Evolutionary conservation across 2,888 invertebrate species (phyloP), one percentile per base, ranked within the genome.

Genomic region (Ophion ventricosus): DNA sequence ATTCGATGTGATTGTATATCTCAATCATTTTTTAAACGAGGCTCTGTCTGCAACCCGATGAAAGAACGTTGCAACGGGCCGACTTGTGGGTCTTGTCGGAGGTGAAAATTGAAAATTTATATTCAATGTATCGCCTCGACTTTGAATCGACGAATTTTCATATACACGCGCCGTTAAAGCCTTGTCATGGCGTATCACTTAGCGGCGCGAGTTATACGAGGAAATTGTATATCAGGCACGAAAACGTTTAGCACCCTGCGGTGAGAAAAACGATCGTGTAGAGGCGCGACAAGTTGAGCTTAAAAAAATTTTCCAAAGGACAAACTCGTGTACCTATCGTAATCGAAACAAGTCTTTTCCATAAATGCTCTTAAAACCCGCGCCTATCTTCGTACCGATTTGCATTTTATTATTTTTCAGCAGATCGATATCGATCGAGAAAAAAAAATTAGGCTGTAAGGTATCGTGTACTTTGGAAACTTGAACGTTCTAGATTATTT

Each of bases 221-320:
- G 84, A 89, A 87, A 78, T 74, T 86, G 75, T 80, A 40, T 59
- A 66, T 59, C 61, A 83, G 82, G 83, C 78, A 74, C 74, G 63
- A 81, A 69, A 84, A 49, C 70, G 87, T 84, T 84, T 79, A 82
- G 83, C 87, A 72, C 84, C 90, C 88, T 80, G 84, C 84, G 23
- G 90, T 69, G 88, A 90, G 89, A 88, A 87, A 88, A 89, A 89
- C 89, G 87, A 88, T 88, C 82, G 79, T 75, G 23, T 57, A 77
- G 76, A 82, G 87, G 86, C 87, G 87, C 78, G 84, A 85, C 82
- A 79, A 82, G 80, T 81, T 73, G 63, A 25, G 77, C 80, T 26
- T 69, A 79, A 82, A 83, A 80, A 80, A 84, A 69, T 63, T 40
- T 54, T 77, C 56, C 25, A 74, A 73, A 57, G 20, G 59, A 43